Base-by-base conservation (phyloP, 2,888 invertebrate species). In the Loripinus fragilis region DNA sequence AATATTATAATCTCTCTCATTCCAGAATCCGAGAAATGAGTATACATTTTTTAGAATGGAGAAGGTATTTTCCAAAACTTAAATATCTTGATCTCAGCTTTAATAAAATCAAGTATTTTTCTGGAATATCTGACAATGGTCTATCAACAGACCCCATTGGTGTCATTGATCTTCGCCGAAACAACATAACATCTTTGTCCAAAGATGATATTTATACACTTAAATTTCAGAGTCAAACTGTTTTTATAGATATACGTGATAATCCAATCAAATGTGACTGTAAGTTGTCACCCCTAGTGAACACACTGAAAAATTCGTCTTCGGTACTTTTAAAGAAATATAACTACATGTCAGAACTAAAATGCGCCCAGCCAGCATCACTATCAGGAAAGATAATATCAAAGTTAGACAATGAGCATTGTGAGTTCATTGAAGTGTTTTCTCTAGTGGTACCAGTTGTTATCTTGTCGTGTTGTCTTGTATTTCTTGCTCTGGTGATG, bases 231-330 rank as follows among this genome's bases (percentile, higher is more conserved):
- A 78, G 80, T 38, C 41, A 55, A 25, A 81, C 79, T n/a, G 83
- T 83, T 0, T 70, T 77, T 42, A 76, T 88, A 30, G 85, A 89
- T 50, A 77, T 89, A 20, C 65, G 84, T 20, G 50, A 86, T 23
- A 89, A 89, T 69, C 89, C 89, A 10, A 68, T 86, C 23, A 12
- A 73, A 23, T 89, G 89, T 80, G 79, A 84, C 28, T 89, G 89
- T 68, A 81, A 80, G 25, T 78, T 86, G 33, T 73, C 68, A n/a
- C 69, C 81, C 15, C 71, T 86, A 52, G 71, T 86, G 10, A 74
- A 64, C 23, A 41, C 35, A 30, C 65, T 76, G 41, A 71, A 83
- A n/a, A 73, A 85, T 25, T 30, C 20, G 10, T 68, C 70, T 15
- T 66, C 42, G 23, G 42, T 64, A 30, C 30, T 78, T 3, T 17